These are phyloP conservation scores for Mormoops blainvillei DNA, from an alignment of 2,113 vertebrate genomes.

Conservation along the genomic window DNA sequence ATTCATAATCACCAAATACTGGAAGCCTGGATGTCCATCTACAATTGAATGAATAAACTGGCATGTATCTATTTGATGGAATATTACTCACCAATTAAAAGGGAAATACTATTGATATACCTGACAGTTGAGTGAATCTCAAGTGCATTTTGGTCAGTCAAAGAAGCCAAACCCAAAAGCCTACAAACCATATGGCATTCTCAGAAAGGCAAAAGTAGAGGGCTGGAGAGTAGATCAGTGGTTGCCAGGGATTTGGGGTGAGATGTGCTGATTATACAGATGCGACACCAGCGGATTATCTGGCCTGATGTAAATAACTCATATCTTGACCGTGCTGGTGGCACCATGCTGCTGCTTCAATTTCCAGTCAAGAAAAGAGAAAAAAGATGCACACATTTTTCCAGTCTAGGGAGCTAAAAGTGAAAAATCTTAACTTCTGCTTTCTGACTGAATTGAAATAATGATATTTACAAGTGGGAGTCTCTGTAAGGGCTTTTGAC, in stretches of 20 bases:
- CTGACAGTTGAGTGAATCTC: background rate
- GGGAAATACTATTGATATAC: background rate
- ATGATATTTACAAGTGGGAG: background rate
- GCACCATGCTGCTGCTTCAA: background rate
- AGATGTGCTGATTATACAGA: background rate
- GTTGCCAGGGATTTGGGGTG: background rate
- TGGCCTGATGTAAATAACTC: background rate
- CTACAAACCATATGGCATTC: background rate
- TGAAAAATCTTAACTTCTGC: background rate
- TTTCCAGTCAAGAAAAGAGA: background rate
- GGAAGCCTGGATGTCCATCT: background rate
- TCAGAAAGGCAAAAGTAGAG: background rate
- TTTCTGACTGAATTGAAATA: background rate
- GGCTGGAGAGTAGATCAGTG: background rate
- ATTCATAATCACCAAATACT: background rate
- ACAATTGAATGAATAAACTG: background rate
- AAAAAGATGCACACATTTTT: background rate
- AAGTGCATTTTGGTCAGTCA: background rate
- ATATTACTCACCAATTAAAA: background rate
- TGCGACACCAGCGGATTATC: background rate
- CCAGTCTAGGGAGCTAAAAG: background rate
- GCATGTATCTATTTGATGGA: background rate
- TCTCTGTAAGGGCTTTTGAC: background rate
- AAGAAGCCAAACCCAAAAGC: background rate
- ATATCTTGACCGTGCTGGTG: background rate